Evolutionary conservation across 2,888 invertebrate genomes (phyloP).

Genomic region (Yponomeuta cagnagella): DNA sequence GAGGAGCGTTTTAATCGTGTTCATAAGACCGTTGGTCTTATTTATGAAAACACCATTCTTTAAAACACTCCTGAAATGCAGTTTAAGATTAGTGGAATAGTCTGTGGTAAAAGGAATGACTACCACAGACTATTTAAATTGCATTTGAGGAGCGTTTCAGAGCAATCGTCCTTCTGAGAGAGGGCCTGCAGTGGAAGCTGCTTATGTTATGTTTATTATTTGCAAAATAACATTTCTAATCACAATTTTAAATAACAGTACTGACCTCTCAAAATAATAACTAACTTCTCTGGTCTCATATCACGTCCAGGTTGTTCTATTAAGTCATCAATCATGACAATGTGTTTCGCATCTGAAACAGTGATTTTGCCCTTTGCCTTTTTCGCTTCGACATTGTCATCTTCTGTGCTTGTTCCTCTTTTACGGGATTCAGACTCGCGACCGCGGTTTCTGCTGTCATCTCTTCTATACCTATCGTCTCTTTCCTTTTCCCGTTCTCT

Average conservation of each 20-base stretch:
- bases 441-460: constrained; percentile 38
- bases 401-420: constrained; percentile 51
- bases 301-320: constrained; percentile 86
- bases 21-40: too few relatives aligned
- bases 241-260: constrained; percentile 4
- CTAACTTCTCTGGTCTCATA: constrained; percentile 86
- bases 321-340: constrained; percentile 87
- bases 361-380: neutral
- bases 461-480: constrained; percentile 32
- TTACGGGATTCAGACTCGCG: constrained; percentile 52
- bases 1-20: too few relatives aligned
- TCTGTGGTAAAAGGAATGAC: too few relatives aligned
- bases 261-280: constrained; percentile 88
- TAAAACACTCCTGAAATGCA: too few relatives aligned
- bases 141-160: too few relatives aligned
- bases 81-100: too few relatives aligned
- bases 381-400: constrained; percentile 25
- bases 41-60: too few relatives aligned
- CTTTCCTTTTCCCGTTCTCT: constrained; percentile 38
- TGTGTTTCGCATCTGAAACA: constrained; percentile 20
- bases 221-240: too few relatives aligned
- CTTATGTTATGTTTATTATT: too few relatives aligned
- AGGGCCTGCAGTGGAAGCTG: too few relatives aligned
- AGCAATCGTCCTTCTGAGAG: too few relatives aligned
- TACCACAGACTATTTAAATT: too few relatives aligned